Evolutionary conservation across 2,113 vertebrate genomes (phyloP), one percentile per base, ranked within the genome.

Genomic region (Poeciliopsis retropinna): DNA sequence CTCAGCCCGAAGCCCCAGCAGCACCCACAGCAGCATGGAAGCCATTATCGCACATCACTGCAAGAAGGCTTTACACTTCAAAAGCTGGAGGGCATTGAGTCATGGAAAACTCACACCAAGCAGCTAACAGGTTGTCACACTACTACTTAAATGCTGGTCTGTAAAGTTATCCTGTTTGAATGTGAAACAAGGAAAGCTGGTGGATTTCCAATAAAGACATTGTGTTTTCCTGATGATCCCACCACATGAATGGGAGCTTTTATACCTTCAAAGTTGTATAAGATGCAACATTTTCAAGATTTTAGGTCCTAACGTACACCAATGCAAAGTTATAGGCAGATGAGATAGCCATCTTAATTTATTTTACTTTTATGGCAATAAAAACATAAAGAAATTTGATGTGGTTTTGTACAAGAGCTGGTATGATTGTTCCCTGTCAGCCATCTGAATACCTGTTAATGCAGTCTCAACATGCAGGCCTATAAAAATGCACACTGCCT

Each of bases 401-500:
- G 75, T 87, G 83, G 87, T 89, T 88, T 76, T 81, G 75, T 25
- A 72, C 79, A 73, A n/a, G 73, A 28, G 72, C 76, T 74, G 63
- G 76, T 80, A 85, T 79, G 85, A 51, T 70, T 30, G 79, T 74
- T 78, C 80, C 74, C 76, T 70, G 83, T 87, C 79, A 88, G 79
- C 84, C 77, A 75, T 81, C 80, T 71, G 75, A 79, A 85, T 89
- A 88, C 89, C 89, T 91, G 86, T 70, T 84, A 85, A 92, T 84
- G 76, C 79, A 80, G 79, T 84, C 83, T 75, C 74, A 79, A 73
- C 82, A 75, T 61, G n/a, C 66, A 2, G 68, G 78, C 73, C 79
- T 80, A 79, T 78, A 78, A 83, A 87, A 77, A 89, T 69, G 78
- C 76, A 72, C 80, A 30, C 61, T 72, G 81, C 70, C 68, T 34